Percentiles rank a stretch among this genome's conserved stretches.
Conservation (phyloP, 2,888 invertebrate species). For the Bibio marci region DNA sequence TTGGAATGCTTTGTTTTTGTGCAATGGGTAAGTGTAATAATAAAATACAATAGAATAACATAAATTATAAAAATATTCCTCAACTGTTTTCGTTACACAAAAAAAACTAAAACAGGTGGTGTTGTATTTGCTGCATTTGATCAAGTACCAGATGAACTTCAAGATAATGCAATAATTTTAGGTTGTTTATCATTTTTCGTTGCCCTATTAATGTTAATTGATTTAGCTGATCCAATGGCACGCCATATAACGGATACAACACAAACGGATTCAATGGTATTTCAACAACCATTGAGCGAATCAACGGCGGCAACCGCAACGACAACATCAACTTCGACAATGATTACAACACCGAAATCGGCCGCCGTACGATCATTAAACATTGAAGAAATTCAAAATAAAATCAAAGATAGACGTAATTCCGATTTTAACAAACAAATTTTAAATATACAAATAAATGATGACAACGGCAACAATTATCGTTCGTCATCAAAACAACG, state of each 20-base stretch:
- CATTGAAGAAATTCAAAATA: too few species aligned
- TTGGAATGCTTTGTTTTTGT: conserved; percentile 13
- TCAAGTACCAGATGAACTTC: conserved; percentile 11
- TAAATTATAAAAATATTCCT: too few species aligned
- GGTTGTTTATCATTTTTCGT: conserved; percentile 13
- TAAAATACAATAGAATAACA: too few species aligned
- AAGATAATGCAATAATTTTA: conserved; percentile 13
- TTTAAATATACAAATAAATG: too few species aligned
- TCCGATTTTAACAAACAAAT: too few species aligned
- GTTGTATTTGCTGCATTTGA: conserved; percentile 13
- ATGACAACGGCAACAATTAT: too few species aligned
- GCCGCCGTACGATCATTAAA: too few species aligned
- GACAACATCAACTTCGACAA: not conserved
- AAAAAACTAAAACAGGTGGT: conserved; percentile 8
- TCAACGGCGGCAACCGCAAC: not conserved
- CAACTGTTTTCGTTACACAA: too few species aligned
- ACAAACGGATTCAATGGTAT: conserved; percentile 10
- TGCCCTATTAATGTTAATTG: conserved; percentile 12
- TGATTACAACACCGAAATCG: not conserved
- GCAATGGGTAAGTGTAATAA: conserved; percentile 11
- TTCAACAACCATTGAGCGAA: conserved; percentile 5
- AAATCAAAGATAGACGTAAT: not conserved
- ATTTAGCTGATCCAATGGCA: conserved; percentile 12
- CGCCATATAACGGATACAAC: conserved; percentile 7
- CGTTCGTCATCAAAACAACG: too few species aligned